A percentile compares a stretch with the other conserved stretches of the same genome.
Evolutionary conservation across 2,888 invertebrate species (phyloP).

Genomic region (Volucella inanis): DNA sequence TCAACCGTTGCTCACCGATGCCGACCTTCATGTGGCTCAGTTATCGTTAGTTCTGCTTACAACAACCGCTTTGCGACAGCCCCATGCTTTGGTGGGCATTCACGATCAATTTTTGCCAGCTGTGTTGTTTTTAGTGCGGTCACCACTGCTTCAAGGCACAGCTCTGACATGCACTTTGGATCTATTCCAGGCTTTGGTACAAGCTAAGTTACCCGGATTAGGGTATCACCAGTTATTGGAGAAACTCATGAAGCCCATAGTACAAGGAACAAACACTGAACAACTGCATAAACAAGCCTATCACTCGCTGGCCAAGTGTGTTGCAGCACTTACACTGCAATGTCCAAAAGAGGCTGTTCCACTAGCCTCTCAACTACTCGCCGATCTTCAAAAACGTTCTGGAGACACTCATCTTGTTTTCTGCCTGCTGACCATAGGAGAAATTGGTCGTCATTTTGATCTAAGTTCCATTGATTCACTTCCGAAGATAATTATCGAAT

Average conservation of each 20-base stretch:
- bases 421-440: conserved; percentile 96
- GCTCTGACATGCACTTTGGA: conserved; percentile 95
- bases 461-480: conserved; percentile 89
- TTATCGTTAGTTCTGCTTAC: conserved; percentile 92
- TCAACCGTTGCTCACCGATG: conserved; percentile 94
- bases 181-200: conserved; percentile 95
- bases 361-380: conserved; percentile 87
- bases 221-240: conserved; percentile 92
- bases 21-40: conserved; percentile 98
- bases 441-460: conserved; percentile 97
- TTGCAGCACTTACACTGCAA: conserved; percentile 94
- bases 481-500: conserved; percentile 91
- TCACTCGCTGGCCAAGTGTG: conserved; percentile 97
- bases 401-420: conserved; percentile 94
- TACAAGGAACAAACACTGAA: conserved; percentile 83
- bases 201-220: conserved; percentile 90
- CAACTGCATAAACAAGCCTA: conserved; percentile 90
- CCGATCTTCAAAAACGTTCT: conserved; percentile 88
- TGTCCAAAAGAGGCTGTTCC: conserved; percentile 88
- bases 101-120: conserved; percentile 91
- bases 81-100: conserved; percentile 89
- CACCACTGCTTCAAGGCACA: conserved; percentile 93
- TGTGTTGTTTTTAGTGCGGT: conserved; percentile 93
- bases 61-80: conserved; percentile 91
- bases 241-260: conserved; percentile 89